Evolutionary conservation across 2,888 invertebrate genomes (phyloP), one percentile per base, ranked within the genome.

Genomic region (Drosophila parthenogenetica): DNA sequence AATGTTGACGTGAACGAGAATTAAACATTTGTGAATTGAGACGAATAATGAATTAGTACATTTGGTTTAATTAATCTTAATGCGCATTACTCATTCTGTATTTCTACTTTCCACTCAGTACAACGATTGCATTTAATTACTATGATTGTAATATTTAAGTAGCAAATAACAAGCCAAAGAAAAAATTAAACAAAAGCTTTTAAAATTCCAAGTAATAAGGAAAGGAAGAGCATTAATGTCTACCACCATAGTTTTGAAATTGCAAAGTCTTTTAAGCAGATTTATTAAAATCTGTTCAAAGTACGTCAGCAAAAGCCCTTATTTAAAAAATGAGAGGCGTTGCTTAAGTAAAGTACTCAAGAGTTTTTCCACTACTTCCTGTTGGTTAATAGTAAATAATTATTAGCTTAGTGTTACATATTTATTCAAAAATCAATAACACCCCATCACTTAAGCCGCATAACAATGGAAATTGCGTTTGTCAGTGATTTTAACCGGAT

Each of bases 81-180:
- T 60, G 32, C 46, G 50, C 55, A 71, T 73, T 63, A 59, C 54
- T 51, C 61, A 76, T 76, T 50, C 11, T 35, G 46, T 29, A 48
- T 51, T 60, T 14, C 17, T 3, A 17, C n/a, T 37, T 45, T 37
- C 53, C 25, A 2, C 35, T 19, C 22, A 64, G 60, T 40, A 68
- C 53, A 75, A 83, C 66, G 82, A 79, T 77, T 73, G 83, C 67
- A 83, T 80, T 80, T 73, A 80, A 77, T 83, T 76, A 60, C 51
- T 71, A 86, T 83, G 68, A 78, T 80, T 35, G 35, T 71, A 78
- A 72, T 63, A 51, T 19, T 69, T 16, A 17, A 71, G 69, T 71
- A 73, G 69, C 54, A 69, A 78, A 73, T 73, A 81, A 63, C 55
- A 65, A 8, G 57, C 8, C 5, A 1, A 11, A 3, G 60, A 61